Evolutionary conservation across 30 jellyfish, hydroid and myxozoan genomes (phyloP).

Genomic region (Aurelia sp.): DNA sequence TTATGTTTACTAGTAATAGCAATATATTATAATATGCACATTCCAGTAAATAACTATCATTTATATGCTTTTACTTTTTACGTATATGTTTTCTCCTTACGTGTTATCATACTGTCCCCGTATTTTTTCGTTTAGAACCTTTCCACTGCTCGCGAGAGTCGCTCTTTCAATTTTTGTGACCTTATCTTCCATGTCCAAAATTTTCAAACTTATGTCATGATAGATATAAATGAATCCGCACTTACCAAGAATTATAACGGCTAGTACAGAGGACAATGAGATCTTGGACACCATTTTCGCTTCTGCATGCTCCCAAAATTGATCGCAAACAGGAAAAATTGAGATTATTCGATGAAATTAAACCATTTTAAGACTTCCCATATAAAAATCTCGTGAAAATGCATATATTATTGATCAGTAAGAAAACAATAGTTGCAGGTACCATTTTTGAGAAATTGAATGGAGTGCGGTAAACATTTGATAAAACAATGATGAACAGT

Average conservation of each 20-base stretch:
- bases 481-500: constrained; percentile 16
- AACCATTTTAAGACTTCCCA: too few relatives aligned
- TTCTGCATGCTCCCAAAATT: too few relatives aligned
- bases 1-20: constrained; percentile 53
- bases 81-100: neutral
- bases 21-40: constrained; percentile 3
- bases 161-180: neutral
- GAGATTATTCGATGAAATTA: too few relatives aligned
- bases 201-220: neutral
- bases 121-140: neutral
- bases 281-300: too few relatives aligned
- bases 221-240: too few relatives aligned
- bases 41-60: neutral
- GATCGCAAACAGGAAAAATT: too few relatives aligned
- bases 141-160: neutral
- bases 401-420: constrained; percentile 72
- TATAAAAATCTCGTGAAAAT: neutral
- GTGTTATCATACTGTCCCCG: neutral
- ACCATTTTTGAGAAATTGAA: constrained; percentile 32
- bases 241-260: too few relatives aligned
- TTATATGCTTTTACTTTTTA: neutral
- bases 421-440: constrained; percentile 64
- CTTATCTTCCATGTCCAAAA: neutral
- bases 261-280: too few relatives aligned
- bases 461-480: constrained; percentile 34